phyloP scores from a whole-genome alignment of 2,113 vertebrate genomes.

The Todiramphus saurophagus region DNA sequence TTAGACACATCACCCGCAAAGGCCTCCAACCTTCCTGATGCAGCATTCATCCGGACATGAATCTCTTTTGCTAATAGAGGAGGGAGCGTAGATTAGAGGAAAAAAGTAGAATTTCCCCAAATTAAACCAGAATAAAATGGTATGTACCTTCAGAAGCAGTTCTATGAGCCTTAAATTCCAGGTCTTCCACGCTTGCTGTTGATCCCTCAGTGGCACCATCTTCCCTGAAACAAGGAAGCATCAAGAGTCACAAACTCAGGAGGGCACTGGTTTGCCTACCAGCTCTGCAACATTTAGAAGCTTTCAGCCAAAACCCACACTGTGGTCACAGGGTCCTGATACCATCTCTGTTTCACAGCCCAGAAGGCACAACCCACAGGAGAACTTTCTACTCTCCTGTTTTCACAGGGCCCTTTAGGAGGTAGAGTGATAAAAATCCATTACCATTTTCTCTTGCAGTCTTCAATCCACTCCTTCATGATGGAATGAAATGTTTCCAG shows the following conservation, averaged over 20 bases:
- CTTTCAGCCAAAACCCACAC: neutral
- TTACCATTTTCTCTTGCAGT: slow-evolving; percentile 81
- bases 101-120: neutral
- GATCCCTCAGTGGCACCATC: neutral
- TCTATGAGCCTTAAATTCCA: neutral
- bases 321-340: neutral
- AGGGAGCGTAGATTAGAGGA: accelerated
- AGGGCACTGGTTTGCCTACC: neutral
- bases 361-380: accelerated
- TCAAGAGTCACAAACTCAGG: neutral
- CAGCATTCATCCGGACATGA: slow-evolving; percentile 70
- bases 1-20: slow-evolving; percentile 83
- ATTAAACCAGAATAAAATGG: neutral
- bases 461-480: slow-evolving; percentile 88
- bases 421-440: neutral
- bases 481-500: slow-evolving; percentile 83
- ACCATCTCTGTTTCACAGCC: neutral
- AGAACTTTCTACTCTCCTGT: neutral
- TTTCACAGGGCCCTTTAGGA: neutral
- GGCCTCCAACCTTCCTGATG: slow-evolving; percentile 83
- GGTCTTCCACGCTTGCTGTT: neutral
- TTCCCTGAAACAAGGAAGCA: neutral
- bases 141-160: neutral
- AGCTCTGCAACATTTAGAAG: neutral
- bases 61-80: slow-evolving; percentile 72